Percentiles rank a stretch among this genome's conserved stretches.
phyloP scores from a whole-genome alignment of 2,888 invertebrate species.

The Timema cristinae region DNA sequence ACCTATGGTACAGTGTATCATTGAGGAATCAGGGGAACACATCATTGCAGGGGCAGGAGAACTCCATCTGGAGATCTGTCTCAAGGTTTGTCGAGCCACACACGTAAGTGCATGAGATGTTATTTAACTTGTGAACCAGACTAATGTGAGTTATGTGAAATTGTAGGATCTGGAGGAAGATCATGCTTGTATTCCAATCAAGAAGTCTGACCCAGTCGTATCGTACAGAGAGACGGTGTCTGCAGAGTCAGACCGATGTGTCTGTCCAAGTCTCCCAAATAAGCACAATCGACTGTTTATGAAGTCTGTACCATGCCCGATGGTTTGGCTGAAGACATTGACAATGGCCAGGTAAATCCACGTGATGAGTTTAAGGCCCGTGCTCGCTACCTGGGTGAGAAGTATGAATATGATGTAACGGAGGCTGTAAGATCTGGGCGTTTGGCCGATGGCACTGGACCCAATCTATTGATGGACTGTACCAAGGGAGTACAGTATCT shows the following conservation, averaged over 20 bases:
- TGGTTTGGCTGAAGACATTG: conserved; percentile 97
- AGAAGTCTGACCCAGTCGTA: conserved; percentile 98
- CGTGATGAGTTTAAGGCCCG: conserved; percentile 97
- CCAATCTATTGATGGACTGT: conserved; percentile 95
- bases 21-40: conserved; percentile 99
- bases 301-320: conserved; percentile 85
- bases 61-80: conserved; percentile 98
- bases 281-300: conserved; percentile 99
- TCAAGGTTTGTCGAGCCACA: conserved; percentile 55
- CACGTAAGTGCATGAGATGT: neutral
- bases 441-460: conserved; percentile 98
- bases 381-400: conserved; percentile 90
- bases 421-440: conserved; percentile 99
- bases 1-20: conserved; percentile 99
- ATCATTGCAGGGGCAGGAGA: conserved; percentile 99
- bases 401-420: conserved; percentile 94
- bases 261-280: conserved; percentile 98
- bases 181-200: conserved; percentile 98
- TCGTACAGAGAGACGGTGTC: conserved; percentile 97
- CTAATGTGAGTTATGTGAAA: neutral
- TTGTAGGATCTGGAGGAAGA: conserved; percentile 89
- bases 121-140: neutral
- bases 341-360: conserved; percentile 87
- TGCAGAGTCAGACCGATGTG: conserved; percentile 90
- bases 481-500: conserved; percentile 99